phyloP scores from a whole-genome alignment of 1,140 invertebrate species.

The Nebria ingens region DNA sequence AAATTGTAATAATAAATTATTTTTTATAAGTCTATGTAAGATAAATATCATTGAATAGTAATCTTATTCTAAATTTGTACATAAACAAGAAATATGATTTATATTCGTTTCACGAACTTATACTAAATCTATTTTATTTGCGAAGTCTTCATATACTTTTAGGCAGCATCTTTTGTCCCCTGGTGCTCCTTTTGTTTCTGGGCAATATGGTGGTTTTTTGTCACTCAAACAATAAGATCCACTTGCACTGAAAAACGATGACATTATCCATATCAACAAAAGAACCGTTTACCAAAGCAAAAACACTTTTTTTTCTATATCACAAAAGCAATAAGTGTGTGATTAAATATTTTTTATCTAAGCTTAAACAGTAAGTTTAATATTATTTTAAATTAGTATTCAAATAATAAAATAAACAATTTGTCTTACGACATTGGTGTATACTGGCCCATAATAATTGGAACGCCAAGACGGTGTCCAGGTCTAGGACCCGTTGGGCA shows the following conservation, averaged over 20 bases:
- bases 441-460: constrained; percentile 43
- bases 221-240: constrained; percentile 57
- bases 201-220: constrained; percentile 54
- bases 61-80: too few relatives aligned
- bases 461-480: constrained; percentile 30
- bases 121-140: background rate
- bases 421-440: constrained; percentile 42
- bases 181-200: constrained; percentile 37
- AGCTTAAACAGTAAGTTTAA: background rate
- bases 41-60: too few relatives aligned
- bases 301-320: background rate
- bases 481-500: constrained; percentile 53
- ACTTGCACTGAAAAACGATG: constrained; percentile 42
- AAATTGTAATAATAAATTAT: too few relatives aligned
- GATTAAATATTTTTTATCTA: background rate
- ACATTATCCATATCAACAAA: too few relatives aligned
- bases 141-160: background rate
- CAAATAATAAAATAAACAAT: constrained; percentile 3
- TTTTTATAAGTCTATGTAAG: too few relatives aligned
- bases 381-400: background rate
- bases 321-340: too few relatives aligned
- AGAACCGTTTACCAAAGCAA: too few relatives aligned
- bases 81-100: too few relatives aligned
- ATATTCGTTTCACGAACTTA: background rate
- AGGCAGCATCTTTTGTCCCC: constrained; percentile 58